Evolutionary conservation across 2,888 invertebrate genomes (phyloP).

Genomic region (Eupithecia exiguata): DNA sequence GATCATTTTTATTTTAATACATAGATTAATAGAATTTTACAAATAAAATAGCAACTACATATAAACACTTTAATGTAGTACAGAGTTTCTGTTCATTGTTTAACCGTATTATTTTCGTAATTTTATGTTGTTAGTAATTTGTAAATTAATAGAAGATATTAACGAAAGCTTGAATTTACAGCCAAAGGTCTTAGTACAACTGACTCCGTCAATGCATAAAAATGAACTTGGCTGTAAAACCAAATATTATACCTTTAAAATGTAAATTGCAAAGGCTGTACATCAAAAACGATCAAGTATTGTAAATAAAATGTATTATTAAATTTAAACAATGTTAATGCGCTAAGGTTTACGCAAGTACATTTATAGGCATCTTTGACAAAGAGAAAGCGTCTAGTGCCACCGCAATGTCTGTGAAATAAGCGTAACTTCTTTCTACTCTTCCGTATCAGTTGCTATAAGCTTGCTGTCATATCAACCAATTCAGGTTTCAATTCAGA

Average conservation of each 20-base stretch:
- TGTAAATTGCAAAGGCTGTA: conserved; percentile 27
- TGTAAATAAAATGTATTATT: conserved; percentile 25
- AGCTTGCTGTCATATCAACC: no score
- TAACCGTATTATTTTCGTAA: conserved; percentile 59
- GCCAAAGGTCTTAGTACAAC: conserved; percentile 56
- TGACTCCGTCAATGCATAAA: conserved; percentile 22
- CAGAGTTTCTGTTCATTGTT: conserved; percentile 56
- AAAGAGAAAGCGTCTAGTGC: neutral
- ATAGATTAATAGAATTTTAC: conserved; percentile 48
- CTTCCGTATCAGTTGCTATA: no score
- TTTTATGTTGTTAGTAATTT: conserved; percentile 62
- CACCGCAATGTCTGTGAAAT: neutral
- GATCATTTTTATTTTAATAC: conserved; percentile 27
- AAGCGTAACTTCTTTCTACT: neutral
- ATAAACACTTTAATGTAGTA: conserved; percentile 40
- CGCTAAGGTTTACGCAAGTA: conserved; percentile 3
- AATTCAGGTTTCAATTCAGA: no score
- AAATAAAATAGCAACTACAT: conserved; percentile 40
- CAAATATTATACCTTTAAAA: conserved; percentile 24
- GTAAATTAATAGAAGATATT: conserved; percentile 53
- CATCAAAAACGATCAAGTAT: conserved; percentile 33
- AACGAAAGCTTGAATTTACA: conserved; percentile 57
- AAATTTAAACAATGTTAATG: neutral
- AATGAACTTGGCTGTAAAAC: conserved; percentile 19
- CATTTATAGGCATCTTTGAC: neutral